A percentile compares a stretch with the other conserved stretches of the same genome.
Conservation (phyloP, 2,888 invertebrate genomes). For the Drosophila emarginata region DNA sequence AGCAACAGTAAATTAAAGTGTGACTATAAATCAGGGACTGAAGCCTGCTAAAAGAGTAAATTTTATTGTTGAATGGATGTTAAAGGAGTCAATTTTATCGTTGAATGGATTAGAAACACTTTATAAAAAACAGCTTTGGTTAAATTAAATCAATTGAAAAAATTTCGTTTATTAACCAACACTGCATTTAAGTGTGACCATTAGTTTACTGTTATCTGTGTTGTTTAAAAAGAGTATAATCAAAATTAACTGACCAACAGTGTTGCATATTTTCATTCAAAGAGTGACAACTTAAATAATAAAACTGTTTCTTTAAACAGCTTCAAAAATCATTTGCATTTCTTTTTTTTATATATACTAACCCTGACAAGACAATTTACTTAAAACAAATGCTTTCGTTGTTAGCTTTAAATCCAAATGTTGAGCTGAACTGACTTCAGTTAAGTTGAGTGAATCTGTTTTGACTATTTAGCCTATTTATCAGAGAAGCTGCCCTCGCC, state of each 20-base stretch:
- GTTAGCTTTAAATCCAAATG: slow-evolving; percentile 2
- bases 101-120: too few relatives aligned
- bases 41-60: too few relatives aligned
- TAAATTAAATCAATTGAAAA: too few relatives aligned
- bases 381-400: not conserved
- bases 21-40: too few relatives aligned
- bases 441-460: slow-evolving; percentile 12
- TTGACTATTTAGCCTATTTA: slow-evolving; percentile 19
- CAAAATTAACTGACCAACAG: not conserved
- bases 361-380: not conserved
- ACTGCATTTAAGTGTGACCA: not conserved
- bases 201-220: not conserved
- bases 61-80: too few relatives aligned
- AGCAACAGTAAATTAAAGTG: too few relatives aligned
- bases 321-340: not conserved
- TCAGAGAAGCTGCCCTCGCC: slow-evolving; percentile 25
- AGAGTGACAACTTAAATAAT: not conserved
- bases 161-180: not conserved
- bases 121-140: too few relatives aligned
- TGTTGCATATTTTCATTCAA: not conserved
- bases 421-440: not conserved
- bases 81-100: too few relatives aligned
- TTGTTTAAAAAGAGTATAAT: too few relatives aligned
- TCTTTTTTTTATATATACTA: not conserved
- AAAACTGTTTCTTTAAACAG: not conserved